A percentile compares a stretch with the other conserved stretches of the same genome.
Evolutionary conservation across 2,888 invertebrate genomes (phyloP).

Genomic region (Nymphalis c-album): DNA sequence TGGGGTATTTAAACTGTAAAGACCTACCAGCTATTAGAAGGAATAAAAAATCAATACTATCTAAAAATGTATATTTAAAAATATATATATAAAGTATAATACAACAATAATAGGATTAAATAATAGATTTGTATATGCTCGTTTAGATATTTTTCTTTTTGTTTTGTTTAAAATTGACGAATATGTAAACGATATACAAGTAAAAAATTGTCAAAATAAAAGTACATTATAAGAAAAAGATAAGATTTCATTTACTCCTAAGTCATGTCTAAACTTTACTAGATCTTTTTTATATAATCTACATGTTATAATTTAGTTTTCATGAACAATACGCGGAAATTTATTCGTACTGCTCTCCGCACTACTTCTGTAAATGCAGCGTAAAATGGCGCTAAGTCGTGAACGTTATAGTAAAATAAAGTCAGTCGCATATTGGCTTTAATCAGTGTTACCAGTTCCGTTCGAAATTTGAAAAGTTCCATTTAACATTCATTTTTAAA

Average conservation of each 20-base stretch:
- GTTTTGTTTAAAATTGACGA: too few relatives aligned
- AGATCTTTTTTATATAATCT: slow-evolving; percentile 24
- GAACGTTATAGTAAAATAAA: slow-evolving; percentile 42
- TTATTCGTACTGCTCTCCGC: slow-evolving; percentile 50
- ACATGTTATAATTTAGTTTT: slow-evolving; percentile 41
- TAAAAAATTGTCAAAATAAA: too few relatives aligned
- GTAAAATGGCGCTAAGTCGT: slow-evolving; percentile 56
- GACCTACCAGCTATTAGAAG: slow-evolving; percentile 1
- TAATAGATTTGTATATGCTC: too few relatives aligned
- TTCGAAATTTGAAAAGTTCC: background rate
- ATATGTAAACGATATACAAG: too few relatives aligned
- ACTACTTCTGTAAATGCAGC: slow-evolving; percentile 57
- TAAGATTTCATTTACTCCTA: background rate
- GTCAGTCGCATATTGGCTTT: slow-evolving; percentile 13
- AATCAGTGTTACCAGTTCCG: slow-evolving; percentile 8
- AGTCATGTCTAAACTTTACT: slow-evolving; percentile 31
- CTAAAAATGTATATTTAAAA: too few relatives aligned
- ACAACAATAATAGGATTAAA: too few relatives aligned
- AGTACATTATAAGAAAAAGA: too few relatives aligned
- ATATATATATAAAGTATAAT: too few relatives aligned
- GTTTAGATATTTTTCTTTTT: too few relatives aligned
- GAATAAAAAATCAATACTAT: too few relatives aligned
- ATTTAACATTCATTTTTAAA: slow-evolving; percentile 16
- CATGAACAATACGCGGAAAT: slow-evolving; percentile 68
- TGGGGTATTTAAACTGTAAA: slow-evolving; percentile 29